phyloP scores from a whole-genome alignment of 2,113 vertebrate species.

The Calonectris borealis region DNA sequence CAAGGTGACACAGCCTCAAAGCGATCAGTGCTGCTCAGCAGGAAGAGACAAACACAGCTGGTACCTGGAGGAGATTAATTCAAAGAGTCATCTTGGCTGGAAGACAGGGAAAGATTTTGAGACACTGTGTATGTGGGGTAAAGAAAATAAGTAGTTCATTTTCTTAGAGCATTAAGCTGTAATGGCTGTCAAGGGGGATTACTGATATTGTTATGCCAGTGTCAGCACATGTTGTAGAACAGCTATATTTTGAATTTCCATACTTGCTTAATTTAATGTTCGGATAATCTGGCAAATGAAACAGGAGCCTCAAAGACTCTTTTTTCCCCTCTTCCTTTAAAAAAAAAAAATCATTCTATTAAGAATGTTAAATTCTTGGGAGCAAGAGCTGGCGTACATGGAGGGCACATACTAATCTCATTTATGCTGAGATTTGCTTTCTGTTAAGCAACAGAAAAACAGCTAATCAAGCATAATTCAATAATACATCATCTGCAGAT shows the following conservation, averaged over 20 bases:
- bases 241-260: constrained; percentile 64
- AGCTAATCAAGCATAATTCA: constrained; percentile 69
- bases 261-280: constrained; percentile 66
- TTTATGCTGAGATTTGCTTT: constrained; percentile 68
- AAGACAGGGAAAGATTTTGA: constrained; percentile 24
- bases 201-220: constrained; percentile 57
- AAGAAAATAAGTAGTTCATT: constrained; percentile 66
- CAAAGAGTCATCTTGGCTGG: constrained; percentile 33
- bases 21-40: neutral
- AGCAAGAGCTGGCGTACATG: constrained; percentile 22
- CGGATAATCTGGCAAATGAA: constrained; percentile 60
- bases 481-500: constrained; percentile 65
- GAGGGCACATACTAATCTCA: constrained; percentile 62
- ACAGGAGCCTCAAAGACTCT: constrained; percentile 43
- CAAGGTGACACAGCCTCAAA: constrained; percentile 35
- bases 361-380: constrained; percentile 56
- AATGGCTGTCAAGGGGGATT: constrained; percentile 67
- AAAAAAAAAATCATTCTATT: constrained; percentile 30
- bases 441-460: constrained; percentile 67
- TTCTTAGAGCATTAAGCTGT: constrained; percentile 54
- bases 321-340: neutral
- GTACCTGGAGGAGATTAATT: constrained; percentile 50
- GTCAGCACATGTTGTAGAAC: constrained; percentile 63
- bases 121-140: neutral
- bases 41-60: constrained; percentile 58